phyloP scores from a whole-genome alignment of 2,113 vertebrate species.

The Sylvilagus bachmani region DNA sequence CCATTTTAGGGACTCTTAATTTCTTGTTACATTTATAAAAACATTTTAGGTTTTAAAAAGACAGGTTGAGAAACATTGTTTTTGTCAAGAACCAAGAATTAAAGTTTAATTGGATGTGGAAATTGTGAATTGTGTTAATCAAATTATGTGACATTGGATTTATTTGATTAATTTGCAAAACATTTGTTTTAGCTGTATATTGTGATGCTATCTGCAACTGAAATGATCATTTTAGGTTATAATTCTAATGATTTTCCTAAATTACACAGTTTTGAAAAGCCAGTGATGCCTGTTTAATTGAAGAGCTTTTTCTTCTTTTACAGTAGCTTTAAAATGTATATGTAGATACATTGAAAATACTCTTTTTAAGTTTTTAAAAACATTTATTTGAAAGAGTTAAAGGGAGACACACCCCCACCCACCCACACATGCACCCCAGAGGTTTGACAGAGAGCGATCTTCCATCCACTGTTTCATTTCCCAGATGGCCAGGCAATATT shows the following conservation, averaged over 20 bases:
- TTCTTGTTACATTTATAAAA: slow-evolving; percentile 23
- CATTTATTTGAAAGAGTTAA: no score
- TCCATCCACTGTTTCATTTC: no score
- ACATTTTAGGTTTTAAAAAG: background rate
- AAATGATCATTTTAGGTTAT: background rate
- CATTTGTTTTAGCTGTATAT: background rate
- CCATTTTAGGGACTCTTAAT: background rate
- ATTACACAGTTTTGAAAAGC: no score
- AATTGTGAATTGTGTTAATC: background rate
- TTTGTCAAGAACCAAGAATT: slow-evolving; percentile 9
- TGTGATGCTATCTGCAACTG: background rate
- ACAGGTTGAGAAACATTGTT: background rate
- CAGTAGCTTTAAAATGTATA: background rate
- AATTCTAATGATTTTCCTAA: slow-evolving; percentile 18
- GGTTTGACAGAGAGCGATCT: no score
- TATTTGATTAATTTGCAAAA: slow-evolving; percentile 1
- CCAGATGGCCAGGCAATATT: no score
- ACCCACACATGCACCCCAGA: no score
- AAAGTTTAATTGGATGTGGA: background rate
- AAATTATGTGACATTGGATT: slow-evolving; percentile 1
- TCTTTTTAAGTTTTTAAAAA: no score
- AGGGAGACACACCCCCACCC: no score
- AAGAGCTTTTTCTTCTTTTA: background rate
- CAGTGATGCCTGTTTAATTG: background rate
- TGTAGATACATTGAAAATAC: background rate